These are phyloP conservation scores for Atherinomorus stipes DNA, from an alignment of 2,113 vertebrate genomes.

Conservation along the genomic window DNA sequence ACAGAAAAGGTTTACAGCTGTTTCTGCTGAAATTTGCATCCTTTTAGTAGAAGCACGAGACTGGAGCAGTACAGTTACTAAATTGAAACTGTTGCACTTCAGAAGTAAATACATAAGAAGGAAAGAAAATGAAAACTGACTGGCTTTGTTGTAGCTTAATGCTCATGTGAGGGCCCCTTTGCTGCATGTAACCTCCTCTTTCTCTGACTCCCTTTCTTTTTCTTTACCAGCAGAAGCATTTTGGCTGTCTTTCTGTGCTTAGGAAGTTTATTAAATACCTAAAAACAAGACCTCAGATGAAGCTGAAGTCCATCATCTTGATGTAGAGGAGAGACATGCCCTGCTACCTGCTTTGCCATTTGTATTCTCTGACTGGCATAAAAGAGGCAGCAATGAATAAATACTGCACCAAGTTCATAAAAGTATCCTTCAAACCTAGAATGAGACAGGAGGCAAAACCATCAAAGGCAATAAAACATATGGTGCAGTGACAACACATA, in stretches of 20 bases:
- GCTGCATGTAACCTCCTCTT: too few relatives aligned
- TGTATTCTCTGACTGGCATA: slow-evolving; percentile 31
- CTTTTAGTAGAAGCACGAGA: too few relatives aligned
- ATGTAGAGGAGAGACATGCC: slow-evolving; percentile 11
- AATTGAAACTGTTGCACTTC: too few relatives aligned
- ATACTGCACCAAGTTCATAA: slow-evolving; percentile 59
- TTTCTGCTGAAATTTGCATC: too few relatives aligned
- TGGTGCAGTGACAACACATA: slow-evolving; percentile 60
- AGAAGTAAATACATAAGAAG: too few relatives aligned
- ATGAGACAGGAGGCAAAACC: slow-evolving; percentile 62
- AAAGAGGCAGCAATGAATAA: slow-evolving; percentile 58
- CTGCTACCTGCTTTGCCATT: slow-evolving; percentile 16
- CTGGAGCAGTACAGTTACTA: too few relatives aligned
- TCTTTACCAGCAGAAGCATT: slow-evolving; percentile 12
- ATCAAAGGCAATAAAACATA: slow-evolving; percentile 69
- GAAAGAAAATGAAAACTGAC: too few relatives aligned
- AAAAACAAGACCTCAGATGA: slow-evolving; percentile 39
- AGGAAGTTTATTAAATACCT: neutral
- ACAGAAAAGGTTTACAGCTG: too few relatives aligned
- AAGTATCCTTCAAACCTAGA: slow-evolving; percentile 58
- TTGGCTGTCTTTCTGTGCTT: neutral
- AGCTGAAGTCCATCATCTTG: slow-evolving; percentile 17
- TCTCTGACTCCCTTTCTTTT: neutral
- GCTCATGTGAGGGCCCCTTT: too few relatives aligned
- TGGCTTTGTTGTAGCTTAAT: too few relatives aligned